phyloP scores from a whole-genome alignment of 2,797 vertebrate species.

The Distichodus sexfasciatus region DNA sequence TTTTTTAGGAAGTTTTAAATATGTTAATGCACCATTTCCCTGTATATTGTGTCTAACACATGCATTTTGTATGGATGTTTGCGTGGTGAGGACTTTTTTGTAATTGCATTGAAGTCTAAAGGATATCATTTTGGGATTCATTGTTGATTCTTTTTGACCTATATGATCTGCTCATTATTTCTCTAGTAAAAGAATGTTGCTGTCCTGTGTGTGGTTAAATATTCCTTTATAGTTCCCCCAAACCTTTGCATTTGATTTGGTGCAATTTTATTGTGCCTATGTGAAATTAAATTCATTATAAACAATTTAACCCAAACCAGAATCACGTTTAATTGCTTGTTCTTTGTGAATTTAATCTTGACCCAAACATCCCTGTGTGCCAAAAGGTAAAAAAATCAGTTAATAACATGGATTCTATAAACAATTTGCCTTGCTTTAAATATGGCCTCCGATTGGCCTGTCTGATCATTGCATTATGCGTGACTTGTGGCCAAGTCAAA shows the following conservation, averaged over 20 bases:
- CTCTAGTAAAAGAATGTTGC: not conserved
- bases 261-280: not conserved
- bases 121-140: not conserved
- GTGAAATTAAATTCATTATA: not conserved
- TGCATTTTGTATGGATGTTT: not conserved
- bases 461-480: constrained; percentile 60
- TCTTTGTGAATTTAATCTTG: not conserved
- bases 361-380: not conserved
- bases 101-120: not conserved
- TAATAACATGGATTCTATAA: not conserved
- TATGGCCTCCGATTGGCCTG: constrained; percentile 34
- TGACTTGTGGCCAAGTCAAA: constrained; percentile 71
- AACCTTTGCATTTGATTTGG: not conserved
- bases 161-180: not conserved
- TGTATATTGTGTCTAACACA: not conserved
- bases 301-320: not conserved
- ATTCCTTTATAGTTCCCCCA: too few species aligned
- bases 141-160: not conserved
- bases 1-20: not conserved
- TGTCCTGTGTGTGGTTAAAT: not conserved
- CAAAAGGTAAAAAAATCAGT: not conserved
- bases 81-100: not conserved
- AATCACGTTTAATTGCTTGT: not conserved
- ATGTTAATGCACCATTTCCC: not conserved
- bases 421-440: constrained; percentile 21